phyloP scores from a whole-genome alignment of 2,113 vertebrate species.

The Xenotilapia longispinis region DNA sequence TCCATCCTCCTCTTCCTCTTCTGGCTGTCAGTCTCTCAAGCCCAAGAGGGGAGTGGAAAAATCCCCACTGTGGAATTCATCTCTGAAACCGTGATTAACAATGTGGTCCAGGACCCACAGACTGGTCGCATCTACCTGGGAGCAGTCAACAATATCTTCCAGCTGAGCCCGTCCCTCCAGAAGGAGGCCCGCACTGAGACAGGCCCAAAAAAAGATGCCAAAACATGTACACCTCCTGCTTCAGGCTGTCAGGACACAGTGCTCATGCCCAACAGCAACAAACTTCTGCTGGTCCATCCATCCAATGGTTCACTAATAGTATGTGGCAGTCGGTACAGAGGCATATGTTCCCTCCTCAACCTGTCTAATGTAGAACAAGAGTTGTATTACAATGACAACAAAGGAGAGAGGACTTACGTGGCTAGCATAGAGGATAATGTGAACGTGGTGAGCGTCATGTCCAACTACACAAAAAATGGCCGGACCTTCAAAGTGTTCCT shows the following conservation, averaged over 20 bases:
- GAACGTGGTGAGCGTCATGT: conserved; percentile 87
- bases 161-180: conserved; percentile 71
- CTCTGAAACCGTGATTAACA: conserved; percentile 80
- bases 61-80: conserved; percentile 18
- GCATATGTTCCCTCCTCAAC: conserved; percentile 85
- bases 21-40: neutral
- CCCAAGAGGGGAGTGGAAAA: conserved; percentile 26
- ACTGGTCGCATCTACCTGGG: conserved; percentile 78
- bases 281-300: conserved; percentile 82
- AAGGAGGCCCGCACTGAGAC: conserved; percentile 55
- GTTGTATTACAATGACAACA: conserved; percentile 82
- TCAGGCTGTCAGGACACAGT: conserved; percentile 74
- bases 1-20: conserved; percentile 38
- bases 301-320: conserved; percentile 73
- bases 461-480: conserved; percentile 10
- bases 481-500: conserved; percentile 72
- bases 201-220: conserved; percentile 79
- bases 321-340: conserved; percentile 89
- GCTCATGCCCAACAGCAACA: conserved; percentile 82
- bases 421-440: conserved; percentile 84
- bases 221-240: conserved; percentile 84
- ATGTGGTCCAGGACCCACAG: conserved; percentile 78
- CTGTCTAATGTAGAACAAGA: conserved; percentile 76
- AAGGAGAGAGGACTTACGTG: conserved; percentile 89
- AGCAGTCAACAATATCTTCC: conserved; percentile 81